These are phyloP conservation scores for Leptinotarsa undecemlineata DNA, from an alignment of 1,140 invertebrate genomes.

Conservation along the genomic window DNA sequence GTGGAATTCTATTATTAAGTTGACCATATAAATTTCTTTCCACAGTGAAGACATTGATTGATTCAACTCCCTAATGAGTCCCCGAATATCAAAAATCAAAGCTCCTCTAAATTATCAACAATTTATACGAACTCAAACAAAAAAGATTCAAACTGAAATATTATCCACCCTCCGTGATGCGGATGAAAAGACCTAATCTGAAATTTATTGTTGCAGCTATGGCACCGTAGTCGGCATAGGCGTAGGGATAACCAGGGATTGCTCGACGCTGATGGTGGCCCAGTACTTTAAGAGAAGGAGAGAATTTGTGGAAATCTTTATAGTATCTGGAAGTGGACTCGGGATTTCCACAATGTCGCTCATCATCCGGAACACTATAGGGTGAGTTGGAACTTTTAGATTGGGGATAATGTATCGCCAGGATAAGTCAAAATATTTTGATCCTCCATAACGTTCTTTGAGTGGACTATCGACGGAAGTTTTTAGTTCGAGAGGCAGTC, in stretches of 20 bases:
- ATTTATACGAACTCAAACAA: background rate
- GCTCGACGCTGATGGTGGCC: conserved; percentile 86
- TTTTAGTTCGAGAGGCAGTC: too few relatives aligned
- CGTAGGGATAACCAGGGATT: conserved; percentile 80
- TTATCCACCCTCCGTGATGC: background rate
- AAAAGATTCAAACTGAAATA: background rate
- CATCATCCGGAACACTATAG: conserved; percentile 77
- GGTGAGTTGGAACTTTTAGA: conserved; percentile 59
- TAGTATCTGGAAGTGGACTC: conserved; percentile 81
- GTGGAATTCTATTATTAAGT: too few relatives aligned
- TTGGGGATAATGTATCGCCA: too few relatives aligned
- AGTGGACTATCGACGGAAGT: too few relatives aligned
- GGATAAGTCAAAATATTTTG: too few relatives aligned
- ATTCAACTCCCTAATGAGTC: too few relatives aligned
- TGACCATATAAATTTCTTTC: too few relatives aligned
- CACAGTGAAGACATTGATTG: too few relatives aligned
- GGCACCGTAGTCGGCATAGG: conserved; percentile 75
- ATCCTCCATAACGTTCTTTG: too few relatives aligned
- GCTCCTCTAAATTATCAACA: too few relatives aligned
- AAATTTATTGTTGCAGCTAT: conserved; percentile 48
- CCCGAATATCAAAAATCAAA: too few relatives aligned
- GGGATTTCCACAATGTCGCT: conserved; percentile 83
- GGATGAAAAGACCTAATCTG: conserved; percentile 10
- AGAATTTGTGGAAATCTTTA: conserved; percentile 86
- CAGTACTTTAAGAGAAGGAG: conserved; percentile 86